Evolutionary conservation across 1,140 invertebrate genomes (phyloP).

Genomic region (Leucophenga varia): DNA sequence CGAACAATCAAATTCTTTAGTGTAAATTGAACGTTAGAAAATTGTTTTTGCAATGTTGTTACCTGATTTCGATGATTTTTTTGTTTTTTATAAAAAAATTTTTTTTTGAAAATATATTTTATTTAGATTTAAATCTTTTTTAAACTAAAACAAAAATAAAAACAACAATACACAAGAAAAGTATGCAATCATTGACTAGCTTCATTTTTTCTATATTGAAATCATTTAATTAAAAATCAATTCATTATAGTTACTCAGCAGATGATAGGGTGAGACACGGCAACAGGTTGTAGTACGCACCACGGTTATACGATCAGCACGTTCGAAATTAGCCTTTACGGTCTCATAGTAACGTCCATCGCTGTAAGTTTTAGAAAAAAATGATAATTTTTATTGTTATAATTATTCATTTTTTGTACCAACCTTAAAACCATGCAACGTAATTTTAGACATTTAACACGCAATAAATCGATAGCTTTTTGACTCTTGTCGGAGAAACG

Average conservation of each 20-base stretch:
- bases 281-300: conserved; percentile 95
- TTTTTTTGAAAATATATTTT: neutral
- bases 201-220: too few species aligned
- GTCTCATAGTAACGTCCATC: conserved; percentile 99
- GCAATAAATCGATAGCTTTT: conserved; percentile 89
- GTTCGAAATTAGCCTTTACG: conserved; percentile 98
- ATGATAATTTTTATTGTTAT: neutral
- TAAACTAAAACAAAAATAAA: conserved; percentile 17
- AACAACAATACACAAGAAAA: conserved; percentile 10
- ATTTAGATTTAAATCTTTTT: neutral
- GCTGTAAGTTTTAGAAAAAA: conserved; percentile 62
- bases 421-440: conserved; percentile 82
- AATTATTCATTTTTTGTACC: conserved; percentile 17
- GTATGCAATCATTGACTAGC: too few species aligned
- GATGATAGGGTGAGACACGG: conserved; percentile 85
- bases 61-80: conserved; percentile 38
- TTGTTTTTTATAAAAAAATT: neutral
- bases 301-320: conserved; percentile 93
- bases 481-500: conserved; percentile 99
- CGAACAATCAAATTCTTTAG: too few species aligned
- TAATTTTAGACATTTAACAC: conserved; percentile 85
- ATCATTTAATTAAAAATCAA: conserved; percentile 83
- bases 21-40: conserved; percentile 39
- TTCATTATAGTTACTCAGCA: conserved; percentile 91
- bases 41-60: conserved; percentile 41